Conservation (phyloP, 2,888 invertebrate genomes). For the Drosophila borborema region DNA sequence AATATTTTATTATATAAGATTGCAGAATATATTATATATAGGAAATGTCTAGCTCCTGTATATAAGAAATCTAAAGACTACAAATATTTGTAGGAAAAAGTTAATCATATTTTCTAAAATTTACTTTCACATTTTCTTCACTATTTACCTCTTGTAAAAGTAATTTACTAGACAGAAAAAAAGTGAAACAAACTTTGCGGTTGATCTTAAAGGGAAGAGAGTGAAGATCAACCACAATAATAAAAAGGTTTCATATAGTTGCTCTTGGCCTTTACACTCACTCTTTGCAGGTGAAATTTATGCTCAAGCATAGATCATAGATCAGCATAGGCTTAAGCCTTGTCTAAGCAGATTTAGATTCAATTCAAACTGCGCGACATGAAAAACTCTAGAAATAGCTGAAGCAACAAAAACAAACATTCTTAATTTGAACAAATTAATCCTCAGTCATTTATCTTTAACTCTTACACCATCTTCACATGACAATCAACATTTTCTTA, state of each 20-base stretch:
- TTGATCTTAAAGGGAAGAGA: not conserved
- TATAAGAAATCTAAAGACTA: not conserved
- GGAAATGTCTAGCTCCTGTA: too few relatives aligned
- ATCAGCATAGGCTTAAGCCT: not conserved
- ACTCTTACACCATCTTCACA: not conserved
- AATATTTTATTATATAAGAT: too few relatives aligned
- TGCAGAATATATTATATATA: too few relatives aligned
- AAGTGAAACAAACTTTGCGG: not conserved
- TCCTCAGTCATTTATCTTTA: not conserved
- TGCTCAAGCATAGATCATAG: not conserved
- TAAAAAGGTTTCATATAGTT: not conserved
- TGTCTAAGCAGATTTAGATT: not conserved
- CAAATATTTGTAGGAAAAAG: not conserved
- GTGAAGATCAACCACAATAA: conserved; percentile 6
- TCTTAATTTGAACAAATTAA: not conserved
- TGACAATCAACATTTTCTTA: not conserved
- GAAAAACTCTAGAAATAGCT: not conserved
- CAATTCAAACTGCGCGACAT: not conserved
- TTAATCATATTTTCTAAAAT: not conserved
- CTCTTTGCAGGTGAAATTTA: not conserved
- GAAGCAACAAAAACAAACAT: not conserved
- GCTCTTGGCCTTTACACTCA: not conserved
- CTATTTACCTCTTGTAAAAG: not conserved
- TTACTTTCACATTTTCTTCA: conserved; percentile 8
- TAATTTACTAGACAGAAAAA: not conserved